phyloP scores from a whole-genome alignment of 2,797 vertebrate species.

The Limnodromus scolopaceus region DNA sequence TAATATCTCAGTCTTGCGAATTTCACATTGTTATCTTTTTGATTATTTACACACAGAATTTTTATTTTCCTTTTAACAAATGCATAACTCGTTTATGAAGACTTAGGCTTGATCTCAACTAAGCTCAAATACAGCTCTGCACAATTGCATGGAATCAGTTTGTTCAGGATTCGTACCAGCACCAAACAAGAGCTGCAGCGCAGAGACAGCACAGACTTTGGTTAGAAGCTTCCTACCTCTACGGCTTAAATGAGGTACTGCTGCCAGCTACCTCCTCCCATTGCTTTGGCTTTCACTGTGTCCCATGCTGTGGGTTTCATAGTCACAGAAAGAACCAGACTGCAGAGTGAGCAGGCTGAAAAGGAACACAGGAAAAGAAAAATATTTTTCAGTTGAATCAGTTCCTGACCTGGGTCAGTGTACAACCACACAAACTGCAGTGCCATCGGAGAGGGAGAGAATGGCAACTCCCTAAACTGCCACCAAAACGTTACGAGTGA shows the following conservation, averaged over 20 bases:
- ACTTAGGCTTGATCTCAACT: not conserved
- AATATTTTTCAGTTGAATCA: conserved; percentile 15
- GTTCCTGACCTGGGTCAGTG: not conserved
- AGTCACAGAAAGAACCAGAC: not conserved
- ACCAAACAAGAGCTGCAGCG: not conserved
- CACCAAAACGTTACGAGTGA: not conserved
- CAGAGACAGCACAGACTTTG: not conserved
- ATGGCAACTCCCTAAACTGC: not conserved
- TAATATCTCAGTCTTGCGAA: not conserved
- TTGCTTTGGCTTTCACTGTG: not conserved
- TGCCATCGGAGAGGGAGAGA: not conserved
- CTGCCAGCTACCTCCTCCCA: not conserved
- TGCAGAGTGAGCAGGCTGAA: not conserved
- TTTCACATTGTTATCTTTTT: not conserved
- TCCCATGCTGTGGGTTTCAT: not conserved
- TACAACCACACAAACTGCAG: accelerated
- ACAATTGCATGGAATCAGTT: not conserved
- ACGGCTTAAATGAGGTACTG: not conserved
- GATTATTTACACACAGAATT: not conserved
- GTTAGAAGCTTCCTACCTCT: not conserved
- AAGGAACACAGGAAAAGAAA: conserved; percentile 6
- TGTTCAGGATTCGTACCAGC: not conserved
- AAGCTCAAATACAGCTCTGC: not conserved
- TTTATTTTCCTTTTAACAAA: not conserved
- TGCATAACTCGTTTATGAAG: not conserved